These are phyloP conservation scores for Rotaria socialis DNA, from an alignment of 2,888 invertebrate genomes.

Conservation along the genomic window DNA sequence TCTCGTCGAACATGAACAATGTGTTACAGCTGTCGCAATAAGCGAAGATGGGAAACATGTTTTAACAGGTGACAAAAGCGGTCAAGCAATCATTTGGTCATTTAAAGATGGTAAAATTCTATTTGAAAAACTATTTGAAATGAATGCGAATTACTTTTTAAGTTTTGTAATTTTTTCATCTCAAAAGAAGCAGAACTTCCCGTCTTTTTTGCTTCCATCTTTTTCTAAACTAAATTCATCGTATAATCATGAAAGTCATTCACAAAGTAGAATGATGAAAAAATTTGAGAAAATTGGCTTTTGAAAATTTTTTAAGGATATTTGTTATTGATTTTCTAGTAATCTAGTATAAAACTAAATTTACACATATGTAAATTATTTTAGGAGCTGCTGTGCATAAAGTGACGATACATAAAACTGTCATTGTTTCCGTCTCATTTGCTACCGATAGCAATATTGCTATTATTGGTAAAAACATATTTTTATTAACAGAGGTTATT, in stretches of 20 bases:
- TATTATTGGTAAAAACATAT: background rate
- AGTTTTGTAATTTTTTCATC: no score
- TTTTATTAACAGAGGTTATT: background rate
- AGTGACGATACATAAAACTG: background rate
- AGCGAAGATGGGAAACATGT: slow-evolving; percentile 73
- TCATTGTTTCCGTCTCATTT: background rate
- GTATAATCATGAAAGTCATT: no score
- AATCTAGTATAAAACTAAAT: no score
- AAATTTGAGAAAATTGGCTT: no score
- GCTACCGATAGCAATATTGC: background rate
- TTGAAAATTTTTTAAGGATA: no score
- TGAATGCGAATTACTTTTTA: no score
- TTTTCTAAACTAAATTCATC: no score
- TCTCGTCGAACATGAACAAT: slow-evolving; percentile 80
- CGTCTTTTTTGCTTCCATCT: no score
- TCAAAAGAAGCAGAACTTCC: no score
- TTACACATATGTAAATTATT: background rate
- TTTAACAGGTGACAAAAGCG: slow-evolving; percentile 75
- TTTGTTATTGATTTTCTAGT: no score
- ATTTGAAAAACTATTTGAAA: no score
- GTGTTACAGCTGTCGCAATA: slow-evolving; percentile 77
- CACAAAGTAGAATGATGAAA: no score
- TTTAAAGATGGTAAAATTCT: slow-evolving; percentile 61
- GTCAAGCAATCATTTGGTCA: slow-evolving; percentile 82
- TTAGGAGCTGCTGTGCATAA: slow-evolving; percentile 28